phyloP scores from a whole-genome alignment of 2,113 vertebrate genomes.

The Notarius lentiginosus region DNA sequence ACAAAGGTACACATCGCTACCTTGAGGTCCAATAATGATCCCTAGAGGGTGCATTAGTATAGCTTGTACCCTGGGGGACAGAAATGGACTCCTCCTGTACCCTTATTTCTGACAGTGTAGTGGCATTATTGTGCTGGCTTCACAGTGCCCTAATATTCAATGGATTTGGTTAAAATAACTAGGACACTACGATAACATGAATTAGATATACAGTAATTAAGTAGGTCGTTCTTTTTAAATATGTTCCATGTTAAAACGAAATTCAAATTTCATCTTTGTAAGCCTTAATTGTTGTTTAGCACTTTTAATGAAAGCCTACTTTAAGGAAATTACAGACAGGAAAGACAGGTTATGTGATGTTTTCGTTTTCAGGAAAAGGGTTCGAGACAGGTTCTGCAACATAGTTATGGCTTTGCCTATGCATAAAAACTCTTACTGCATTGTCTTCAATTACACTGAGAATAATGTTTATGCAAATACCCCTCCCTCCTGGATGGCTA shows the following conservation, averaged over 20 bases:
- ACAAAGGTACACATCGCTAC: too few species aligned
- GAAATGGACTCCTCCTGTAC: too few species aligned
- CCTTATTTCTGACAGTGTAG: not conserved
- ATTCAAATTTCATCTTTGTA: not conserved
- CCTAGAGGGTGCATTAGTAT: too few species aligned
- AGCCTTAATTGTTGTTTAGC: not conserved
- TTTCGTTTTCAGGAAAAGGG: not conserved
- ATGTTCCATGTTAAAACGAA: not conserved
- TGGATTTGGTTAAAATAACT: not conserved
- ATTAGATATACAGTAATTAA: not conserved
- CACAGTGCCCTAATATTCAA: not conserved
- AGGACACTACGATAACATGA: not conserved
- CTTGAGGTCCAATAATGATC: too few species aligned
- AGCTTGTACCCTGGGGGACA: too few species aligned
- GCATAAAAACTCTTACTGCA: not conserved
- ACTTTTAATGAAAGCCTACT: not conserved
- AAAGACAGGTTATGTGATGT: not conserved
- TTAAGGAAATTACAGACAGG: not conserved
- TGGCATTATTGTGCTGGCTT: not conserved
- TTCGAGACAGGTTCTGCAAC: slow-evolving; percentile 16
- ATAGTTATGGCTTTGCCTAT: not conserved
- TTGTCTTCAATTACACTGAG: not conserved
- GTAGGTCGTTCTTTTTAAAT: not conserved
- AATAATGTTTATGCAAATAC: not conserved
- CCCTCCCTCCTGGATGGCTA: not conserved